Evolutionary conservation across 1,140 invertebrate species (phyloP), one percentile per base, ranked within the genome.

Genomic region (Drosophila funebris): DNA sequence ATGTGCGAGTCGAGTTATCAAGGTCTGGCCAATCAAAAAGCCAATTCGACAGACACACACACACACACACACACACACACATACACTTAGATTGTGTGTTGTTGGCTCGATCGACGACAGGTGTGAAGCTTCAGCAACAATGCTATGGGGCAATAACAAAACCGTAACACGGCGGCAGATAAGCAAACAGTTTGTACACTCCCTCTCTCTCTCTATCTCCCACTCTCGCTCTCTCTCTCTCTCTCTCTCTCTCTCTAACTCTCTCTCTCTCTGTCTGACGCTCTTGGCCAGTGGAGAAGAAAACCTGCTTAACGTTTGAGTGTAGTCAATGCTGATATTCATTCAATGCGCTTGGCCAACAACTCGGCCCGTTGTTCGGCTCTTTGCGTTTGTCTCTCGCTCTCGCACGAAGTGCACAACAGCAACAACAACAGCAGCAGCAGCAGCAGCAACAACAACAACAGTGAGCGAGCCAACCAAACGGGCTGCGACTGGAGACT

Each of bases 21-120:
- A 87, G 83, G 82, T 87, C 82, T 87, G 82, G 83, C 82, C 82
- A 87, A 87, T 87, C 82, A 87, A 87, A 85, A 87, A 82, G 82
- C 73, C 78, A 77, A 69, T 52, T 80, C 44, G 44, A 48, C 24
- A 82, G 68, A 62, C 74, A 41, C 67, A 44, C 57, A 48, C 66
- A 61, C 52, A 62, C 76, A 63, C 70, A 61, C 64, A 75, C 70
- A 74, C 62, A 52, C 58, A 46, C 37, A 46, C 22, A 43, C 52
- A 41, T 37, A 52, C 39, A 73, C 43, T 54, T 31, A 18, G 16
- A 70, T 18, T 20, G 58, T 22, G 27, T 13, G 27, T 20, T 24
- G 37, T 14, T 57, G 37, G 20, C 43, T 44, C 48, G 58, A 70
- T 70, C 66, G 50, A 43, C 63, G 73, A 75, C 82, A 85, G 82